A percentile compares a stretch with the other conserved stretches of the same genome.
phyloP scores from a whole-genome alignment of 2,113 vertebrate species.

The Hypocryptadius cinnamomeus region DNA sequence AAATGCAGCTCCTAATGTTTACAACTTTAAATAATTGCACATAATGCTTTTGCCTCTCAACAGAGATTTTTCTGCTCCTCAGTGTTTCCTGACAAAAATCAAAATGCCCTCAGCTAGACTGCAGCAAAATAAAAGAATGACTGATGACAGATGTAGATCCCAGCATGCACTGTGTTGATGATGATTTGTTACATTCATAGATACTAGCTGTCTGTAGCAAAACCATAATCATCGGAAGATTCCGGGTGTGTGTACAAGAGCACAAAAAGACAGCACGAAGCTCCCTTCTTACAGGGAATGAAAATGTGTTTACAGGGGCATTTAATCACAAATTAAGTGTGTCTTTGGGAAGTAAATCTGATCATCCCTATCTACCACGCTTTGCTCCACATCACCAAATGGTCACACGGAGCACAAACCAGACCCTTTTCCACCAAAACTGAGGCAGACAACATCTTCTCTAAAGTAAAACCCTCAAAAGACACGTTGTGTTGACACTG shows the following conservation, averaged over 20 bases:
- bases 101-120: neutral
- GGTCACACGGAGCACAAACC: neutral
- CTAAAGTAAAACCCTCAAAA: neutral
- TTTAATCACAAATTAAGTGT: neutral
- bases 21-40: neutral
- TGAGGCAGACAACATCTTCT: neutral
- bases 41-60: neutral
- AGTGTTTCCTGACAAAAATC: neutral
- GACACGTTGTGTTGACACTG: neutral
- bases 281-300: neutral
- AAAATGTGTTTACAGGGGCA: neutral
- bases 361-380: neutral
- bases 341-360: neutral
- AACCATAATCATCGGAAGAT: neutral
- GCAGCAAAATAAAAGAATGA: neutral
- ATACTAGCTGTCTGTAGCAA: neutral
- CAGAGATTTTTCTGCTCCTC: neutral
- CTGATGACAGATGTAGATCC: neutral
- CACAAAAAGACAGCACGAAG: fast-evolving
- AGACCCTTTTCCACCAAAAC: neutral
- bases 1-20: neutral
- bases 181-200: neutral
- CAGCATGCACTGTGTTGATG: neutral
- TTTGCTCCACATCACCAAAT: neutral
- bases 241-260: neutral